Evolutionary conservation across 1,140 invertebrate species (phyloP), one percentile per base, ranked within the genome.

Genomic region (Arion vulgaris): DNA sequence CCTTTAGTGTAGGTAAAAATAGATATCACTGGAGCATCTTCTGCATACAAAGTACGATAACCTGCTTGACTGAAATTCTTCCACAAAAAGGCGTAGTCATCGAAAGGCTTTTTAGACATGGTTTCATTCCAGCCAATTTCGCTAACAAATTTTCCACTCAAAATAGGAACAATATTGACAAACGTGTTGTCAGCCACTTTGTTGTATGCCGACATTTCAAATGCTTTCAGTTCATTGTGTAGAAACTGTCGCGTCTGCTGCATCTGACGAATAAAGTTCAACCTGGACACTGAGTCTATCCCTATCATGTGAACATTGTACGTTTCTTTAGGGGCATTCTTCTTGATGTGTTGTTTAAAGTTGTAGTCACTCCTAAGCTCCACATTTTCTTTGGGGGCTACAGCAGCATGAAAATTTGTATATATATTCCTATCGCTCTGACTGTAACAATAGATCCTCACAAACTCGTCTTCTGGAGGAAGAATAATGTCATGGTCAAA

Each of bases 221-320:
- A 82, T 11, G 88, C 90, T 1, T 79, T 79, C 51, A 92, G 74
- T 41, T 89, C 81, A 0, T 88, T 23, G 85, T 89, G 86, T 0
- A 97, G 92, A 85, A 94, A 94, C 0, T 92, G 86, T 0, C 94
- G 90, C 0, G 96, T 96, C 86, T 94, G 94, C 0, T 95, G 95
- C 95, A 97, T 96, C 81, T 96, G 95, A 34, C 96, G 94, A 69
- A 95, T 94, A 81, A 97, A 95, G 92, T 98, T 97, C 73, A 97
- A 93, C 71, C 96, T 94, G 0, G 97, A 98, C 1, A 97, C 94
- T 0, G 96, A 95, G 89, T 98, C 97, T 26, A 98, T 93, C 0
- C 97, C 97, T n/a, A 98, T 90, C 19, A 98, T 93, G 36, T 98
- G 93, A 0, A 98, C 93, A 78, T 91, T 92, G 23, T 91, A 72